These are phyloP conservation scores for Alcedo atthis DNA, from an alignment of 2,797 vertebrate species.

Conservation along the genomic window DNA sequence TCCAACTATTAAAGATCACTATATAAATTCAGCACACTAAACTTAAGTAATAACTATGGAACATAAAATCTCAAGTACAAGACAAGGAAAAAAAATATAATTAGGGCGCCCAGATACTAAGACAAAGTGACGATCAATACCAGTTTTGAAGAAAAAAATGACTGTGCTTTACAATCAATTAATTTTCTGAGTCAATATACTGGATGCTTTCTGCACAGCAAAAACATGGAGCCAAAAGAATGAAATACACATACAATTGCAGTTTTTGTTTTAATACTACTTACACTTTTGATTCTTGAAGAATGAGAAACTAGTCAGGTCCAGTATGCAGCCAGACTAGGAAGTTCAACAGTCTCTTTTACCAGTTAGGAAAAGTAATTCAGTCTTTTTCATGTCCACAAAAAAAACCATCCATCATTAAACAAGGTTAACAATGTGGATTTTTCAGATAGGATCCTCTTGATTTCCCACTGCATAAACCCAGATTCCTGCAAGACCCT, in stretches of 20 bases:
- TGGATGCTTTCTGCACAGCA: not conserved
- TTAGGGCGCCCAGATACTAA: not conserved
- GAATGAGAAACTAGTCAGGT: not conserved
- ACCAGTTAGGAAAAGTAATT: not conserved
- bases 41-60: not conserved
- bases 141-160: not conserved
- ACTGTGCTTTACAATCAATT: not conserved
- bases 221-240: not conserved
- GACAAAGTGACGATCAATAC: not conserved
- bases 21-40: not conserved
- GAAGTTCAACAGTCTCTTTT: not conserved
- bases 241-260: not conserved
- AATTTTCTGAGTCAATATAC: not conserved
- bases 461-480: not conserved
- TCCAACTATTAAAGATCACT: not conserved
- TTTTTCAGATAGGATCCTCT: not conserved
- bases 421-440: not conserved
- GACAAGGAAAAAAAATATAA: not conserved
- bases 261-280: not conserved
- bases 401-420: not conserved
- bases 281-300: not conserved
- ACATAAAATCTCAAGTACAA: not conserved
- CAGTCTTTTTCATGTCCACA: fast-evolving
- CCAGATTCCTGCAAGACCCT: not conserved
- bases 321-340: fast-evolving